Evolutionary conservation across 2,797 vertebrate species (phyloP), one percentile per base, ranked within the genome.

Genomic region (Sternarchorhynchus goeldii): DNA sequence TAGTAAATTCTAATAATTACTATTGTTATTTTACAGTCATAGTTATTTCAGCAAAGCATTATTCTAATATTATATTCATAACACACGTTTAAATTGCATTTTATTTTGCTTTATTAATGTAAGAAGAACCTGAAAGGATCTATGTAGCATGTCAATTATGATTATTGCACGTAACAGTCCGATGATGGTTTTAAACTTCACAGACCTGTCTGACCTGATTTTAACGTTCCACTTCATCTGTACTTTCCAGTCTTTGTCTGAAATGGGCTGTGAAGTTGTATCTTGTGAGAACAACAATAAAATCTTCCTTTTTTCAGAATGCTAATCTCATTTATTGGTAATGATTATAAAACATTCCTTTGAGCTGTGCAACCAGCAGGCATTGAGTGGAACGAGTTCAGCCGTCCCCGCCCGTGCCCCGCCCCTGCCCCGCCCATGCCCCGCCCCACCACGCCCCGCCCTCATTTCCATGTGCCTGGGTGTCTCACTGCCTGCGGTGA

Each of bases 401-500:
- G 18, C 55, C 12, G n/a, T 55, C 5, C 20, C 68, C 39, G 10
- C 39, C 39, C 39, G 10, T 3, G 45, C 12, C 12, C 45, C 12
- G 45, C 45, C 45, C 12, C 10, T 12, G 10, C 45, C 45, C 10
- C 2, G 45, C 45, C 25, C 25, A 12, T 14, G 45, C 45, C 45
- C 45, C 45, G 45, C 45, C 12, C 62, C 63, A 63, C 29, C 62
- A 45, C 57, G 25, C 63, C 53, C 70, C 66, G 20, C 29, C 21
- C 29, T 56, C 36, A 58, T 62, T 64, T 65, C 53, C 4, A 20
- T 58, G 64, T 41, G 50, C 18, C 64, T 78, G 65, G 72, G 71
- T 77, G 75, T 78, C 65, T 65, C 55, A 65, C 77, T 78, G 81
- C 53, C 81, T 63, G 21, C 5, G 63, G 71, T 66, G 6, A 75